These are phyloP conservation scores for Platerodrilus igneus DNA, from an alignment of 2,888 invertebrate species.

Conservation along the genomic window DNA sequence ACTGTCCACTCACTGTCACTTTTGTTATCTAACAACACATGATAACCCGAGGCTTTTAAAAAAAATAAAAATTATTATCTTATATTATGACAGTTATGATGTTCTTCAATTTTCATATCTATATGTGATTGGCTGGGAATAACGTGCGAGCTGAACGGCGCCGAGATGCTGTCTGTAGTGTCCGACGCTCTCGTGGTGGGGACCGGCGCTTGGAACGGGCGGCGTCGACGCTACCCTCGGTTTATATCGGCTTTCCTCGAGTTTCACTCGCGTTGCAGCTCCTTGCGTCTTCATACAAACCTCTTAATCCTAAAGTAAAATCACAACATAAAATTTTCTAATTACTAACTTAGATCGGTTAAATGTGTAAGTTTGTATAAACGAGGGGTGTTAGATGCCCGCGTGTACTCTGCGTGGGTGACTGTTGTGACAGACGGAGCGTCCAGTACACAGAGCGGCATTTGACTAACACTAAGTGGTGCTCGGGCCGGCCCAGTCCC, in stretches of 20 bases:
- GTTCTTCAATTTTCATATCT: constrained; percentile 26
- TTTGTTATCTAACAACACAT: constrained; percentile 29
- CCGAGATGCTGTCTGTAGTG: constrained; percentile 48
- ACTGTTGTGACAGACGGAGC: constrained; percentile 36
- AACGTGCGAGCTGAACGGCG: constrained; percentile 46
- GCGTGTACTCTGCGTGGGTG: constrained; percentile 28
- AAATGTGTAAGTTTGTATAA: constrained; percentile 1
- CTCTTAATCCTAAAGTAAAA: too few relatives aligned
- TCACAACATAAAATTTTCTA: neutral
- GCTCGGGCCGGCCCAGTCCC: constrained; percentile 45
- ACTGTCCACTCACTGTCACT: constrained; percentile 33
- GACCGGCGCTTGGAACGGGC: constrained; percentile 39
- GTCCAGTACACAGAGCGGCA: constrained; percentile 42
- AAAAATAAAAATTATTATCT: constrained; percentile 23
- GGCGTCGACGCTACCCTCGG: constrained; percentile 48
- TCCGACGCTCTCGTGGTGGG: constrained; percentile 44
- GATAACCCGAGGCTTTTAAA: constrained; percentile 21
- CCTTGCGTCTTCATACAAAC: constrained; percentile 27
- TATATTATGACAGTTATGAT: constrained; percentile 32
- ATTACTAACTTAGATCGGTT: neutral
- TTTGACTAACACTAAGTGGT: constrained; percentile 48
- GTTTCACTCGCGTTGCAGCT: constrained; percentile 30
- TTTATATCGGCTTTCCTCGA: constrained; percentile 40
- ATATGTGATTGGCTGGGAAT: constrained; percentile 41
- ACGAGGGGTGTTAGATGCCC: constrained; percentile 11